Percentiles rank a stretch among this genome's conserved stretches.
phyloP scores from a whole-genome alignment of 2,113 vertebrate species.

The Vulpes ferrilata region DNA sequence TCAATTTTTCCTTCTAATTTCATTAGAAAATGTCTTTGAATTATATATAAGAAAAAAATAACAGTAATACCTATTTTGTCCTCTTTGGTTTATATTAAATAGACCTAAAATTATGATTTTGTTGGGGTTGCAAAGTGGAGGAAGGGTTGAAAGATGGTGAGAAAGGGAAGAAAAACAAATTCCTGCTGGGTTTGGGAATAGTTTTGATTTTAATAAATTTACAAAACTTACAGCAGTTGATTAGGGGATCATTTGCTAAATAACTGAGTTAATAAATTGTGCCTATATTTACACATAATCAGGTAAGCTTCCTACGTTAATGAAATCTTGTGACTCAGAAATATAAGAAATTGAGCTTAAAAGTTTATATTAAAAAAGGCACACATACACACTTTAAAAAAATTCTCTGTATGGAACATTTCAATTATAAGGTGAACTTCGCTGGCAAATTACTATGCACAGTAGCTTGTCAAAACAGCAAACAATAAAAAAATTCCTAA shows the following conservation, averaged over 20 bases:
- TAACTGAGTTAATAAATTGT: neutral
- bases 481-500: neutral
- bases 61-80: neutral
- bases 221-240: neutral
- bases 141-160: neutral
- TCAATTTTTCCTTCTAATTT: constrained; percentile 27
- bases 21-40: neutral
- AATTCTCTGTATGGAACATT: neutral
- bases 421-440: constrained; percentile 25
- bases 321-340: neutral
- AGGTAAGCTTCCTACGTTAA: neutral
- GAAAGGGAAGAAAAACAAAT: neutral
- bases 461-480: constrained; percentile 38
- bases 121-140: neutral
- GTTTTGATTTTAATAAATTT: neutral
- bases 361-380: constrained; percentile 27
- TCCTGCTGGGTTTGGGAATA: neutral
- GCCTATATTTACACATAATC: neutral
- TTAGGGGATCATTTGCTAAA: neutral
- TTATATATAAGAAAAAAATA: neutral
- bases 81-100: neutral
- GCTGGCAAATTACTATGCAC: neutral
- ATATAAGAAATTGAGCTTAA: neutral
- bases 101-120: neutral
- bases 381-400: neutral